Percentiles rank a stretch among this genome's conserved stretches.
Evolutionary conservation across 2,113 vertebrate genomes (phyloP).

Genomic region (Cariama cristata): DNA sequence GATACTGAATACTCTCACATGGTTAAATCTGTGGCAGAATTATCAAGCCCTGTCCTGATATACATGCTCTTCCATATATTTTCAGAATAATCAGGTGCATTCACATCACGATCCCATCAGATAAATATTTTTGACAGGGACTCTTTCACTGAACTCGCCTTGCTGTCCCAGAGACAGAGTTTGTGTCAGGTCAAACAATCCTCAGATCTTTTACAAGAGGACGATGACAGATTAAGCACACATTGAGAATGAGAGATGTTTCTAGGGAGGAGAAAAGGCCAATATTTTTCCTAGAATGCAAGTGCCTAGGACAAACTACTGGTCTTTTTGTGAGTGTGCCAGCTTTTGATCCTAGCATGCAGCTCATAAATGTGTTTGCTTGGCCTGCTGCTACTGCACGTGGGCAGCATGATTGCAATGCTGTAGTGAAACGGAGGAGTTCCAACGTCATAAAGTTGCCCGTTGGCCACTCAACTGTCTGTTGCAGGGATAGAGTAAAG

Average conservation of each 20-base stretch:
- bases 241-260: background rate
- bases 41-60: background rate
- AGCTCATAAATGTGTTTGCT: background rate
- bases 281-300: background rate
- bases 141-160: background rate
- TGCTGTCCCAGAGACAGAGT: background rate
- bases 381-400: background rate
- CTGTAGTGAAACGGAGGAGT: background rate
- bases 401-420: fast-evolving
- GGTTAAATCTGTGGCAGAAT: background rate
- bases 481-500: background rate
- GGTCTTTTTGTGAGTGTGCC: background rate
- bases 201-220: background rate
- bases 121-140: background rate
- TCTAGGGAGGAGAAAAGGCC: background rate
- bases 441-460: background rate
- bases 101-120: background rate
- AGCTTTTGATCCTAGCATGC: background rate
- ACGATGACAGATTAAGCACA: background rate
- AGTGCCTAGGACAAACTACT: background rate
- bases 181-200: constrained; percentile 9
- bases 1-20: background rate
- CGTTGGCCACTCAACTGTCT: background rate
- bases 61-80: background rate
- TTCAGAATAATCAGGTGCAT: background rate